Conservation (phyloP, 2,797 vertebrate species). For the Choloepus didactylus region DNA sequence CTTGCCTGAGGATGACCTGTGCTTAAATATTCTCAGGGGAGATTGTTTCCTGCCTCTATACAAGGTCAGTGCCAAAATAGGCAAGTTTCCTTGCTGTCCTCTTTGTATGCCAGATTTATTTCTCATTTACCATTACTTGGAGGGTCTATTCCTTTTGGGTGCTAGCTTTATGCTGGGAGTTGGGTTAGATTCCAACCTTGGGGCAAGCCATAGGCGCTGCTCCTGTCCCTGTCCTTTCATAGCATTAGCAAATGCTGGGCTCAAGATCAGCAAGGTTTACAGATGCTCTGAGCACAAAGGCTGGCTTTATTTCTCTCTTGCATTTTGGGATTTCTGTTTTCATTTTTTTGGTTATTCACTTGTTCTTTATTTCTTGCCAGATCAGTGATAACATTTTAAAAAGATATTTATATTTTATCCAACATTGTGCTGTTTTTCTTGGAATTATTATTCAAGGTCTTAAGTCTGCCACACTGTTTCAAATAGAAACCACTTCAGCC, state of each 20-base stretch:
- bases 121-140: background rate
- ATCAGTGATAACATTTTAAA: background rate
- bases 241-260: background rate
- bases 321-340: background rate
- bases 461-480: background rate
- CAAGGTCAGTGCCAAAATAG: background rate
- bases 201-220: background rate
- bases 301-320: slow-evolving; percentile 51
- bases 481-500: slow-evolving; percentile 18
- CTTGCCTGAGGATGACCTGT: background rate
- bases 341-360: slow-evolving; percentile 38
- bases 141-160: background rate
- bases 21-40: slow-evolving; percentile 7
- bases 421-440: slow-evolving; percentile 36
- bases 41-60: background rate
- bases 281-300: slow-evolving; percentile 25
- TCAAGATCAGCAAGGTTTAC: slow-evolving; percentile 24
- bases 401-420: slow-evolving; percentile 5
- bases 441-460: background rate
- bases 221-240: background rate
- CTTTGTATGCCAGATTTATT: background rate
- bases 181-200: slow-evolving; percentile 11
- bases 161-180: slow-evolving; percentile 14
- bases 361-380: slow-evolving; percentile 52
- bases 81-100: background rate